phyloP scores from a whole-genome alignment of 2,888 invertebrate species.

The Bhutanitis thaidina region DNA sequence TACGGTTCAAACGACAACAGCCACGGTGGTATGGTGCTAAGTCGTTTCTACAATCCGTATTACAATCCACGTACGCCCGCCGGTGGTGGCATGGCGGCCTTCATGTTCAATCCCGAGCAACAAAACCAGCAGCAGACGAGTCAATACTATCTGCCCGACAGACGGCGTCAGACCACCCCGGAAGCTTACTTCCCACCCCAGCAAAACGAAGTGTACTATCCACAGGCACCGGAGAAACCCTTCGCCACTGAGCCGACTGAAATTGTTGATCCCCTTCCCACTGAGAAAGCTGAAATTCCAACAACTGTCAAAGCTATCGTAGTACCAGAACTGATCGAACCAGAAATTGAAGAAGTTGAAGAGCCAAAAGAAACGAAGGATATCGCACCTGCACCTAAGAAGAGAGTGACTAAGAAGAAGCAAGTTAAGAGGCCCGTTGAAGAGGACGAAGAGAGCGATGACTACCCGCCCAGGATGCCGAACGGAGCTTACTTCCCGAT shows the following conservation, averaged over 20 bases:
- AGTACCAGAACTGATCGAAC: conserved; percentile 55
- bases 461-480: conserved; percentile 63
- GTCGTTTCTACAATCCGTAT: conserved; percentile 70
- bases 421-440: conserved; percentile 56
- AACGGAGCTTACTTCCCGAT: conserved; percentile 84
- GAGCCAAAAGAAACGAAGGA: conserved; percentile 55
- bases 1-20: conserved; percentile 57
- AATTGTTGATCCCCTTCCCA: conserved; percentile 45
- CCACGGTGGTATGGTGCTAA: conserved; percentile 65
- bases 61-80: conserved; percentile 50
- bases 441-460: conserved; percentile 75
- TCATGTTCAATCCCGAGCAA: conserved; percentile 59
- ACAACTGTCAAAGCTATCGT: conserved; percentile 44
- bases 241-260: conserved; percentile 48
- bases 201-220: conserved; percentile 65
- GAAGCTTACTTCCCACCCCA: conserved; percentile 57
- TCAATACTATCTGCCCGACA: conserved; percentile 65
- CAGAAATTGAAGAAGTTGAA: conserved; percentile 58
- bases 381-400: conserved; percentile 40
- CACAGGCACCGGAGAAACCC: conserved; percentile 31
- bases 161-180: conserved; percentile 58
- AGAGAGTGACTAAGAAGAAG: conserved; percentile 59
- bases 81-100: conserved; percentile 62
- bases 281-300: conserved; percentile 49
- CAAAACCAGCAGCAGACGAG: conserved; percentile 40